These are phyloP conservation scores for Gadus macrocephalus DNA, from an alignment of 2,113 vertebrate species.

Conservation along the genomic window DNA sequence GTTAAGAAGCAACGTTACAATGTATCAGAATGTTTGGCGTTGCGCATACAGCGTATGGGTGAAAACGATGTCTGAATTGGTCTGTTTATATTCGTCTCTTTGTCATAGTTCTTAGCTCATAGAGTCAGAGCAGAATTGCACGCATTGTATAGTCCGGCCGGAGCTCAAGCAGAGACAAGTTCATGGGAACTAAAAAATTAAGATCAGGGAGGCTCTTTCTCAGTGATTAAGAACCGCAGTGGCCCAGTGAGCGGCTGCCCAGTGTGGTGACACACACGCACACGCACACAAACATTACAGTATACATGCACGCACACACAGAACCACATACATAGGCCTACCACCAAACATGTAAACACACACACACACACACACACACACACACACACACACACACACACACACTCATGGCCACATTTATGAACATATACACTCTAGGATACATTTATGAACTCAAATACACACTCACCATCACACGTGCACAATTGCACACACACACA, in stretches of 20 bases:
- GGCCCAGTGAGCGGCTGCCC: slow-evolving; percentile 31
- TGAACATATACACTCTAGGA: slow-evolving; percentile 13
- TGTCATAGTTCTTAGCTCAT: not conserved
- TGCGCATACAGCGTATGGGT: too few relatives aligned
- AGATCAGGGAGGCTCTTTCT: slow-evolving; percentile 31
- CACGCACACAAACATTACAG: not conserved
- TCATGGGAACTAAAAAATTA: slow-evolving; percentile 64
- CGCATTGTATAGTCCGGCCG: slow-evolving; percentile 7
- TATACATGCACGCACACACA: not conserved
- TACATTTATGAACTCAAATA: slow-evolving; percentile 14
- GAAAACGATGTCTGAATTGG: too few relatives aligned
- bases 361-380: slow-evolving; percentile 16
- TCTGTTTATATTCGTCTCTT: too few relatives aligned
- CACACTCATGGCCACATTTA: slow-evolving; percentile 9
- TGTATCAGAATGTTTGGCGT: too few relatives aligned
- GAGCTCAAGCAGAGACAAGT: slow-evolving; percentile 43
- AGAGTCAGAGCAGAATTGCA: not conserved
- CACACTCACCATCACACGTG: not conserved
- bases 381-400: not conserved
- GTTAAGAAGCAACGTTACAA: too few relatives aligned
- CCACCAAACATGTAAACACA: not conserved
- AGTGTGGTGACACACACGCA: slow-evolving; percentile 11
- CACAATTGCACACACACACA: not conserved
- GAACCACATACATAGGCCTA: not conserved
- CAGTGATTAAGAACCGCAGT: slow-evolving; percentile 27